Base-by-base conservation (phyloP, 30 jellyfish, hydroid and myxozoan species). In the Aurelia coerulea region DNA sequence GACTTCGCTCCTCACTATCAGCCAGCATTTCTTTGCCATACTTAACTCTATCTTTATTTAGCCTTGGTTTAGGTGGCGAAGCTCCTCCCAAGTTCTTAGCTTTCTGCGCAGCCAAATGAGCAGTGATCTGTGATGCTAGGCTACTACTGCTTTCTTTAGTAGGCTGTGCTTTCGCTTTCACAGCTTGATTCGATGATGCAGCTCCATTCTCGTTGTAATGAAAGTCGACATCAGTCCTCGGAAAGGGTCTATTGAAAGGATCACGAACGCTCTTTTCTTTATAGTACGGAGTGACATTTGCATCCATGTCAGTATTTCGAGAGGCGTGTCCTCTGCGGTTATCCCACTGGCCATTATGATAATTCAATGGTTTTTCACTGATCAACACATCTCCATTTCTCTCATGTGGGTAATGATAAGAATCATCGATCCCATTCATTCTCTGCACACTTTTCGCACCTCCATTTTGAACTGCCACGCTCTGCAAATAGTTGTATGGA, bases 171-270 rank as follows among this genome's bases (percentile, higher is more conserved):
- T 29, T 73, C 1, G 82, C 23, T 16, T n/a, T 35, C 63, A 32
- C 74, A 62, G 41, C 71, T 17, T 34, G 78, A 19, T 37, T 59
- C 9, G 19, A 35, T 2, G 19, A 62, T 15, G 18, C 74, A 77
- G 29, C 68, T 15, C 53, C 52, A 19, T 29, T 60, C 18, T 62
- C 31, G 11, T 62, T 62, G 64, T 17, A 53, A 19, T 62, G 80
- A 6, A 73, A 35, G 32, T 65, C 93, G 41, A 73, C 76, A 74
- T 73, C 93, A n/a, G 93, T 84, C 52, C 93, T 51, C n/a, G 93
- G 93, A 32, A 84, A 63, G 16, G 75, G 68, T 32, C 93, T 59
- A 50, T 42, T 84, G 6, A 33, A 50, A 16, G 93, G 86, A 29
- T 84, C 93, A 6, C 93, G 81, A 23, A 73, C 18, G 13, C 82